Base-by-base conservation (phyloP, 1,140 invertebrate species). In the Chymomyza costata region DNA sequence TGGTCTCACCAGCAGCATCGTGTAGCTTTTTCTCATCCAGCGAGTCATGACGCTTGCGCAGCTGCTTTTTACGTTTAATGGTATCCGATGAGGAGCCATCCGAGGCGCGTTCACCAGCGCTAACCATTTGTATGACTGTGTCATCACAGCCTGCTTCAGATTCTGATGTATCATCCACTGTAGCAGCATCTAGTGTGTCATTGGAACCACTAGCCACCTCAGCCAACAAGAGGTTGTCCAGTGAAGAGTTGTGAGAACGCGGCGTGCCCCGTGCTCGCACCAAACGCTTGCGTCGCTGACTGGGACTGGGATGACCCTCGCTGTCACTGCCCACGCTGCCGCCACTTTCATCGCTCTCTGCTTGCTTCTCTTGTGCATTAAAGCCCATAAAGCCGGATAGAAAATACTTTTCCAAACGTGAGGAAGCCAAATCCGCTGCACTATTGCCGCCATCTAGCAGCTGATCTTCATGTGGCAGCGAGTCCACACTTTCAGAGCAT, bases 341-440 rank as follows among this genome's bases (percentile, higher is more conserved):
- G 14, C 71, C 67, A 7, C 70, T 76, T 18, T 66, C 71, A 15
- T 82, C 76, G 15, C 92, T 94, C 2, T 94, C 94, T 71, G 94
- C 94, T 31, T 92, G 88, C 55, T 92, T 87, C 63, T 90, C 90
- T 1, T 10, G 54, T 6, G 64, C 89, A 68, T 90, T 91, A 48
- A 95, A 93, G 2, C 93, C 93, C 86, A 95, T 91, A 65, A 95
- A 94, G 7, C 93, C 93, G 0, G 92, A 93, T 0, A 95, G 85
- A 85, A 96, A 97, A 86, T 97, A 97, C 83, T 96, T 96, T 84
- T 97, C 95, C 30, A 96, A 82, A 14, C 94, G 89, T 0, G 94
- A 95, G 0, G 93, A 94, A 40, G 93, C 93, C 35, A 94, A 69
- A 18, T 95, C 93, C 0, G 76, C 82, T 50, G 86, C 88, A 32